Percentiles rank a stretch among this genome's conserved stretches.
phyloP scores from a whole-genome alignment of 2,113 vertebrate genomes.

The Oreamnos americanus region DNA sequence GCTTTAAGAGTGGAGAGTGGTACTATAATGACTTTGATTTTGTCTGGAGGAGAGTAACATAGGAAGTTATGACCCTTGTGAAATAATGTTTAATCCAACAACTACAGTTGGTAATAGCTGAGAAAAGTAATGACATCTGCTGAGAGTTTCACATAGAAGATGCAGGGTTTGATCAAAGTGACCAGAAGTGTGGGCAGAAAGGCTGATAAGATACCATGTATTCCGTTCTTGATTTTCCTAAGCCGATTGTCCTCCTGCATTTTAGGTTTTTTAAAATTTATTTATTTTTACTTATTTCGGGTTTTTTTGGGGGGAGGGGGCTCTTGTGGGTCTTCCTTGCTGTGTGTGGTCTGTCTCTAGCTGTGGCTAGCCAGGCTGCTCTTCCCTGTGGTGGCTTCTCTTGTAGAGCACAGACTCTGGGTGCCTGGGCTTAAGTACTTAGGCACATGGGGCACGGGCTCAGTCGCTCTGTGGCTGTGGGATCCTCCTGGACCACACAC shows the following conservation, averaged over 20 bases:
- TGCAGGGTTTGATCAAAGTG: not conserved
- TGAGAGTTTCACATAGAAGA: not conserved
- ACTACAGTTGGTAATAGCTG: not conserved
- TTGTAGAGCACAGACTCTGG: not conserved
- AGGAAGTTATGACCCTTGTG: not conserved
- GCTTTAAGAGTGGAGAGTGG: not conserved
- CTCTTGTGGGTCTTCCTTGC: not conserved
- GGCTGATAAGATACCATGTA: not conserved
- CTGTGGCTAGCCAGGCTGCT: not conserved
- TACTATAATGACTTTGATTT: not conserved
- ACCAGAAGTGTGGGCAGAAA: not conserved
- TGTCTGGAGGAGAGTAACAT: not conserved
- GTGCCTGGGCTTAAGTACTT: not conserved
- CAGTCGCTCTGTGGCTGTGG: not conserved
- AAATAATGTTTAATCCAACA: not conserved
- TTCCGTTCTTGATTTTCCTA: not conserved
- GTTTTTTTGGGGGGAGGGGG: not conserved
- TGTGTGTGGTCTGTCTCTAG: not conserved
- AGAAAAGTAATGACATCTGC: not conserved
- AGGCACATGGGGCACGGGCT: accelerated
- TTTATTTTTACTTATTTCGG: not conserved
- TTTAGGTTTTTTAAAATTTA: not conserved
- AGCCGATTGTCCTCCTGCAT: not conserved
- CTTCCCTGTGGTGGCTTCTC: not conserved
- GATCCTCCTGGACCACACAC: not conserved